phyloP scores from a whole-genome alignment of 30 jellyfish, hydroid and myxozoan genomes.

The Catostylus mosaicus region DNA sequence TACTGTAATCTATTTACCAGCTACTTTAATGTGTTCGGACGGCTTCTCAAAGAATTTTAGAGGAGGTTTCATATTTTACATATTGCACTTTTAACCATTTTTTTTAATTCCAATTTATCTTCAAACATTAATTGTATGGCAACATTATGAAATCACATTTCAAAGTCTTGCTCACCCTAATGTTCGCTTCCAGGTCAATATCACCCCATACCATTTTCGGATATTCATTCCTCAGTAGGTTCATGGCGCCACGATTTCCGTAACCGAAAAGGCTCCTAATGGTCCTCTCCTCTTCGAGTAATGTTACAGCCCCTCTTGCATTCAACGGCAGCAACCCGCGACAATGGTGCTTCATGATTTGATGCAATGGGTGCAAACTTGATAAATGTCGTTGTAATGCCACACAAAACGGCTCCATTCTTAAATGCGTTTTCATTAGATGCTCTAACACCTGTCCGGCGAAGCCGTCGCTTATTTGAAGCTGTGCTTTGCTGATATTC shows the following conservation, averaged over 20 bases:
- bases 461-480: slow-evolving; percentile 66
- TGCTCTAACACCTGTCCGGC: slow-evolving; percentile 66
- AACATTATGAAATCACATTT: too few species aligned
- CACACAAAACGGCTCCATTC: slow-evolving; percentile 82
- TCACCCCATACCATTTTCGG: slow-evolving; percentile 56
- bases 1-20: too few species aligned
- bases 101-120: too few species aligned
- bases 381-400: slow-evolving; percentile 69
- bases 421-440: slow-evolving; percentile 70
- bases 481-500: slow-evolving; percentile 73
- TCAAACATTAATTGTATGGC: too few species aligned
- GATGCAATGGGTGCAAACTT: slow-evolving; percentile 75
- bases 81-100: too few species aligned
- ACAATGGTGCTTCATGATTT: slow-evolving; percentile 75
- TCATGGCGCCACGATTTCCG: slow-evolving; percentile 41
- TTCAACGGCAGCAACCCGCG: slow-evolving; percentile 65
- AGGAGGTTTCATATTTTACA: too few species aligned
- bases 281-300: slow-evolving; percentile 16
- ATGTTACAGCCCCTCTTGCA: slow-evolving; percentile 17
- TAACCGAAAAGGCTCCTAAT: slow-evolving; percentile 7
- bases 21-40: too few species aligned
- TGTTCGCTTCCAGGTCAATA: slow-evolving; percentile 15
- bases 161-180: slow-evolving; percentile 32
- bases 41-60: too few species aligned
- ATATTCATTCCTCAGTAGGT: slow-evolving; percentile 17